Evolutionary conservation across 2,113 vertebrate species (phyloP).

Genomic region (Eidolon helvum): DNA sequence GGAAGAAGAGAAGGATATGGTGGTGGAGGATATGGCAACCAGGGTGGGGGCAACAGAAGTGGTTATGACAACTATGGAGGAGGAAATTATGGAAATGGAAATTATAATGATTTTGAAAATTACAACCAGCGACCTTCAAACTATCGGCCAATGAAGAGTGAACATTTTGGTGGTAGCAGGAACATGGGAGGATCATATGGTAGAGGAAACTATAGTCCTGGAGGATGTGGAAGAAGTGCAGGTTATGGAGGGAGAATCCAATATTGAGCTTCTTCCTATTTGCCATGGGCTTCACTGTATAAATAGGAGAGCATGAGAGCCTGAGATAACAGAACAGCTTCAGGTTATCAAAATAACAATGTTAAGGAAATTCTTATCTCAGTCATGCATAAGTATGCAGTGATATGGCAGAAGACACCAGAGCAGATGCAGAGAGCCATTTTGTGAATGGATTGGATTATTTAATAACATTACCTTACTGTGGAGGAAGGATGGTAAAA

Average conservation of each 20-base stretch:
- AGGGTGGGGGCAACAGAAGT: constrained; percentile 86
- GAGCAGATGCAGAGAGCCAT: constrained; percentile 94
- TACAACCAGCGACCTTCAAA: constrained; percentile 90
- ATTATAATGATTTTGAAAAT: constrained; percentile 90
- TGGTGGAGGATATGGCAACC: constrained; percentile 86
- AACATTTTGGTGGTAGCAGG: constrained; percentile 89
- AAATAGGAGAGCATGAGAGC: constrained; percentile 93
- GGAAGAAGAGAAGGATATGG: constrained; percentile 86
- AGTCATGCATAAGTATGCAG: constrained; percentile 94
- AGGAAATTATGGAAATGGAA: constrained; percentile 90
- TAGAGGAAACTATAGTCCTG: constrained; percentile 85
- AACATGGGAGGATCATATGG: constrained; percentile 91
- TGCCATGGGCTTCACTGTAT: constrained; percentile 87
- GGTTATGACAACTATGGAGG: constrained; percentile 88
- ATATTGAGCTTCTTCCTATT: constrained; percentile 79
- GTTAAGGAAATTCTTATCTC: constrained; percentile 93
- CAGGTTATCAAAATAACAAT: constrained; percentile 93
- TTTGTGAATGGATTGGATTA: constrained; percentile 94
- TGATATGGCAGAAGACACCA: constrained; percentile 93
- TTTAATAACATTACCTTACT: constrained; percentile 93
- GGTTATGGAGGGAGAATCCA: constrained; percentile 83
- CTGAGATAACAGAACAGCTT: constrained; percentile 93
- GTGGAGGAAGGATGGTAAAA: constrained; percentile 92
- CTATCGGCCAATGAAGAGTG: constrained; percentile 90
- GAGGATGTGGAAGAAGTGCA: constrained; percentile 80